Evolutionary conservation across 2,888 invertebrate genomes (phyloP).

Genomic region (Eupithecia pulchellata): DNA sequence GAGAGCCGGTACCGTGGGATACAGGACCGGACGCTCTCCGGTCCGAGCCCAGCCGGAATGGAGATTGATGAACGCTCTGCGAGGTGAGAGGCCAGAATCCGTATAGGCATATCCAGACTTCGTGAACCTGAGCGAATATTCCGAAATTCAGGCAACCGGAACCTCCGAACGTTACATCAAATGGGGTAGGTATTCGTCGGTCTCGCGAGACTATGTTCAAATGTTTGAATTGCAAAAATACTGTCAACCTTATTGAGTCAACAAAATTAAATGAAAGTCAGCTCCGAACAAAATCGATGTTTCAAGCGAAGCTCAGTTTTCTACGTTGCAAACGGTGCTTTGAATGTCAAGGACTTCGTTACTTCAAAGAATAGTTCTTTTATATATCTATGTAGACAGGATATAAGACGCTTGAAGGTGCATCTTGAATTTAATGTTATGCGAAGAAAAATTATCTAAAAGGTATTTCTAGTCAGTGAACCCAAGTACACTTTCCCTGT

Average conservation of each 20-base stretch:
- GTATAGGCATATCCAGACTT: neutral
- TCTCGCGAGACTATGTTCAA: neutral
- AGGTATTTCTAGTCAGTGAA: neutral
- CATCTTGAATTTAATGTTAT: neutral
- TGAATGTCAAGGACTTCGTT: conserved; percentile 5
- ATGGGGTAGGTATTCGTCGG: too few species aligned
- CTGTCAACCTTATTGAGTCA: neutral
- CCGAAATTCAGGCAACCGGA: neutral
- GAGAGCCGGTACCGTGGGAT: conserved; percentile 63
- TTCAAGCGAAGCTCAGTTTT: neutral
- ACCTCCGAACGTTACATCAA: neutral
- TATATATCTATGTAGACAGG: neutral
- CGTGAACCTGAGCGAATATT: neutral
- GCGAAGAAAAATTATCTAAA: neutral
- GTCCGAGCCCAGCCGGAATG: conserved; percentile 21
- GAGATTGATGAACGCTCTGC: conserved; percentile 14
- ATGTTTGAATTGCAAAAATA: neutral
- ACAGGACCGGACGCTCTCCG: conserved; percentile 29
- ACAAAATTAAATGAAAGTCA: conserved; percentile 5
- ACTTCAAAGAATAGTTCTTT: neutral
- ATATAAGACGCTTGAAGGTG: neutral
- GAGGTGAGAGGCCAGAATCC: conserved; percentile 8
- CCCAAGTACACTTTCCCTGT: neutral
- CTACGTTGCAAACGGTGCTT: neutral
- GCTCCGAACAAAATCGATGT: neutral